Evolutionary conservation across 1,140 invertebrate species (phyloP).

Genomic region (Paralvinella palmiformis): DNA sequence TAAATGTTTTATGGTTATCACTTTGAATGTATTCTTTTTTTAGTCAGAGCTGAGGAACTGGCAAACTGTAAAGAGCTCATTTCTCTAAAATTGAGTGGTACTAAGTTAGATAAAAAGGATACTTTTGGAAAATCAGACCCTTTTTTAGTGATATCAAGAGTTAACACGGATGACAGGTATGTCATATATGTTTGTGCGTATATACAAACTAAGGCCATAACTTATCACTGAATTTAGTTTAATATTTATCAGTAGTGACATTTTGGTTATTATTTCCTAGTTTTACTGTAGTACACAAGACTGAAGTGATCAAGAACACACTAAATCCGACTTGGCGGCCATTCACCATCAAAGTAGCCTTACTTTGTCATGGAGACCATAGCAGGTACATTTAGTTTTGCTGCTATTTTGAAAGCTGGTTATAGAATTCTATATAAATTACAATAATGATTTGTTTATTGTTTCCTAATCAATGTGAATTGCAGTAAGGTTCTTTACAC

Average conservation of each 20-base stretch:
- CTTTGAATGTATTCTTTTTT: not conserved
- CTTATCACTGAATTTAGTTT: not conserved
- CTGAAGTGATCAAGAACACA: slow-evolving; percentile 55
- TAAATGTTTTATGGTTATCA: too few species aligned
- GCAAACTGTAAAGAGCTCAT: slow-evolving; percentile 3
- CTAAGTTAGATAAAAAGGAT: slow-evolving; percentile 55
- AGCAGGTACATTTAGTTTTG: slow-evolving; percentile 52
- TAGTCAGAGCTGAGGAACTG: slow-evolving; percentile 7
- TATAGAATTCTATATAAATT: too few species aligned
- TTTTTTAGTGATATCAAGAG: slow-evolving; percentile 53
- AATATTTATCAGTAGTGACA: slow-evolving; percentile 12
- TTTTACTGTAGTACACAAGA: slow-evolving; percentile 54
- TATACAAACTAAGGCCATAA: too few species aligned
- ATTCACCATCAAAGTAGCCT: slow-evolving; percentile 52
- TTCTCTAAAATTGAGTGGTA: not conserved
- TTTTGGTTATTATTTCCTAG: slow-evolving; percentile 44
- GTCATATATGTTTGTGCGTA: not conserved
- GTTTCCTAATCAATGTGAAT: too few species aligned
- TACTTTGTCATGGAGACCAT: slow-evolving; percentile 58
- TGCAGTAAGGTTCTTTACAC: too few species aligned
- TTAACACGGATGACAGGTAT: slow-evolving; percentile 52
- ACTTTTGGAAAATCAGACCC: slow-evolving; percentile 57
- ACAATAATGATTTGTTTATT: too few species aligned
- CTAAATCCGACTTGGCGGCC: slow-evolving; percentile 58
- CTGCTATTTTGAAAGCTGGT: too few species aligned